A percentile compares a stretch with the other conserved stretches of the same genome.
These are phyloP conservation scores for Corvus moneduloides DNA, from an alignment of 2,113 vertebrate genomes.

Conservation along the genomic window DNA sequence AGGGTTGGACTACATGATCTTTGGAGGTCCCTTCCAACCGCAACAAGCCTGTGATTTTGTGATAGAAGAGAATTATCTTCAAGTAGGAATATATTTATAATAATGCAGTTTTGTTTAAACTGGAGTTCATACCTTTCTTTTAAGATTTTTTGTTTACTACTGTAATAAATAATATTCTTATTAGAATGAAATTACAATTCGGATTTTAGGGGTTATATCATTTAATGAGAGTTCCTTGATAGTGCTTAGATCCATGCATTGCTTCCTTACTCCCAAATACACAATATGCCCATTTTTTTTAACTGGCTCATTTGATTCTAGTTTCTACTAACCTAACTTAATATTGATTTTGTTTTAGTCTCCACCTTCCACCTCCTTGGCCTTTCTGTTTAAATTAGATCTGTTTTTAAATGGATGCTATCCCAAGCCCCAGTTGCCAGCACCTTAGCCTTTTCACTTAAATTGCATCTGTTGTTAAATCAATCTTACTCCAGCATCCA, in stretches of 20 bases:
- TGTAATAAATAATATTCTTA: neutral
- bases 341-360: slow-evolving; percentile 57
- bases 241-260: neutral
- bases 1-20: neutral
- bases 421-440: neutral
- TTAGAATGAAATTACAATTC: neutral
- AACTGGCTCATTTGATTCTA: neutral
- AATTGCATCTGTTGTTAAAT: slow-evolving; percentile 51
- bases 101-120: neutral
- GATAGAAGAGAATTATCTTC: neutral
- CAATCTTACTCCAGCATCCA: slow-evolving; percentile 43
- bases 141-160: neutral
- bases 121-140: neutral
- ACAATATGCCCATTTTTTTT: neutral
- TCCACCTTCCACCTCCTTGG: slow-evolving; percentile 24
- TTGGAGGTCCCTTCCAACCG: neutral
- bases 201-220: neutral
- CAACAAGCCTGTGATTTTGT: neutral
- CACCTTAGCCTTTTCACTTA: slow-evolving; percentile 42
- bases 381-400: slow-evolving; percentile 53
- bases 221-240: neutral
- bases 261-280: neutral
- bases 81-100: neutral
- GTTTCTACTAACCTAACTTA: slow-evolving; percentile 25
- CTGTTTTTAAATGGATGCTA: slow-evolving; percentile 16